Conservation (phyloP, 2,797 vertebrate species). For the Rhinoraja longicauda region DNA sequence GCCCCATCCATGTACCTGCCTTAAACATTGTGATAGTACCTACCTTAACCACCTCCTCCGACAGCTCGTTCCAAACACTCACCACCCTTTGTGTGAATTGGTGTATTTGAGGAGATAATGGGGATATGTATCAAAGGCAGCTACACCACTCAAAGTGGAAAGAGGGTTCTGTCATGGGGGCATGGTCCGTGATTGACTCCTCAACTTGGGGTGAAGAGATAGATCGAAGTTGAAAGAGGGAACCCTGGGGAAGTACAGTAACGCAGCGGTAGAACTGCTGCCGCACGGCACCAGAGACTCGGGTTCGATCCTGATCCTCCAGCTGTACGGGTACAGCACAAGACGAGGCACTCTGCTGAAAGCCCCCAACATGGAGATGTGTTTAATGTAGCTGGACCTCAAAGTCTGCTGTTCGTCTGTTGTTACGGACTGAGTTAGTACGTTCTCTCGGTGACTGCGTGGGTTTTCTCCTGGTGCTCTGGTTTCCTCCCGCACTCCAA, state of each 20-base stretch:
- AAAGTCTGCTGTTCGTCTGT: background rate
- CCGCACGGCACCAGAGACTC: no score
- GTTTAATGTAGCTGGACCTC: constrained; percentile 33
- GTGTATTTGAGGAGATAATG: background rate
- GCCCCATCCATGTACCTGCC: no score
- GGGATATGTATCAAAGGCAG: background rate
- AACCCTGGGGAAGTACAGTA: no score
- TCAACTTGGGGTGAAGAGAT: background rate
- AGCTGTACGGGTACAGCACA: background rate
- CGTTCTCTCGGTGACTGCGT: no score
- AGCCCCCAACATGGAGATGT: constrained; percentile 35
- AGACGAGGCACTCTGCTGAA: constrained; percentile 2
- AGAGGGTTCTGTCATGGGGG: background rate
- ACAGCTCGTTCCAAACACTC: no score
- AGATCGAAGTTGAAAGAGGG: background rate
- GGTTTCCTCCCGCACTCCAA: no score
- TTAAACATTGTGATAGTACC: no score
- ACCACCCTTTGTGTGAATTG: no score
- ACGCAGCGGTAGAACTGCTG: no score
- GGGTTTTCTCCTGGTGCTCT: no score
- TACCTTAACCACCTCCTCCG: no score
- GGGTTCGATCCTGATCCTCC: background rate
- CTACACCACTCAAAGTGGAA: background rate
- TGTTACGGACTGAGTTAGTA: no score
- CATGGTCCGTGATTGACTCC: background rate